Conservation (phyloP, 1,140 invertebrate species). For the Trichonephila clavipes region DNA sequence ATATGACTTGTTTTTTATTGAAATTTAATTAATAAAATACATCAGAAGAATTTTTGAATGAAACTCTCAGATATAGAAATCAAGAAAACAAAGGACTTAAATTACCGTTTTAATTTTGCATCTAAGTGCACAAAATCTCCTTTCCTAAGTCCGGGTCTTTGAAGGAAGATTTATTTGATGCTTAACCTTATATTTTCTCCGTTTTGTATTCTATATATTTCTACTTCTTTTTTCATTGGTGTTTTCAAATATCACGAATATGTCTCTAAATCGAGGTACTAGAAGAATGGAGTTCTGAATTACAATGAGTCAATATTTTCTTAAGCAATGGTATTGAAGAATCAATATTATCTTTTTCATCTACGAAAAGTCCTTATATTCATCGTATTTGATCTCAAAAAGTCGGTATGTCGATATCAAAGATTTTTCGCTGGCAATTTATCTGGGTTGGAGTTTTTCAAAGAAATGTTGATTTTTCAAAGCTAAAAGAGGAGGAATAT, state of each 20-base stretch:
- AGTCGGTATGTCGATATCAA: neutral
- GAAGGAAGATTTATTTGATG: neutral
- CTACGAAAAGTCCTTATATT: neutral
- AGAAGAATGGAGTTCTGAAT: conserved; percentile 28
- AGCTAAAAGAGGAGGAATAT: neutral
- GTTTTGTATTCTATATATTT: neutral
- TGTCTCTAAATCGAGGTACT: conserved; percentile 16
- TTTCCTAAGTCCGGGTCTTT: neutral
- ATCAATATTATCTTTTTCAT: conserved; percentile 57
- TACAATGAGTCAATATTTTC: conserved; percentile 68
- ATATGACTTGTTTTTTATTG: too few relatives aligned
- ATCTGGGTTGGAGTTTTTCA: neutral
- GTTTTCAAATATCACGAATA: conserved; percentile 10
- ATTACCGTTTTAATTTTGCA: too few relatives aligned
- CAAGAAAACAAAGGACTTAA: too few relatives aligned
- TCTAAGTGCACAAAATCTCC: too few relatives aligned
- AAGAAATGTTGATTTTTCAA: neutral
- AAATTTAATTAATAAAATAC: too few relatives aligned
- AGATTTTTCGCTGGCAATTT: neutral
- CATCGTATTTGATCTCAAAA: conserved; percentile 23
- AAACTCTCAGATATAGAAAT: too few relatives aligned
- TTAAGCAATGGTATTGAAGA: conserved; percentile 64
- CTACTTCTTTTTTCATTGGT: neutral
- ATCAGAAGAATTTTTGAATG: too few relatives aligned
- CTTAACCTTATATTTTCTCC: neutral